Percentiles rank a stretch among this genome's conserved stretches.
Evolutionary conservation across 2,113 vertebrate genomes (phyloP).

Genomic region (Thamnophis sirtalis): DNA sequence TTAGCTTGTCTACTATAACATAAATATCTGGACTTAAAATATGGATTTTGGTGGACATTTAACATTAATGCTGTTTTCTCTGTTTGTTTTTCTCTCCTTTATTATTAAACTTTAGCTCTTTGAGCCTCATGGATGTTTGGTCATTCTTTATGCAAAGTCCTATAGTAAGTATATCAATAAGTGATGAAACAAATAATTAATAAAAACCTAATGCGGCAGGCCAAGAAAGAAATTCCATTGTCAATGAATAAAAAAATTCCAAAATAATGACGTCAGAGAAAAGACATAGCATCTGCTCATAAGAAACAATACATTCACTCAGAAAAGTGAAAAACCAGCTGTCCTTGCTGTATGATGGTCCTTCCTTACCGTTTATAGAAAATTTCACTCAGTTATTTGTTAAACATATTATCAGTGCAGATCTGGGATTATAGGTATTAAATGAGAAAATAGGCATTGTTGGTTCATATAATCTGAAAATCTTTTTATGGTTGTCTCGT

Average conservation of each 20-base stretch:
- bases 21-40: neutral
- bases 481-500: neutral
- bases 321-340: neutral
- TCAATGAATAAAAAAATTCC: neutral
- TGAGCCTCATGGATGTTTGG: neutral
- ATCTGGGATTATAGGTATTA: neutral
- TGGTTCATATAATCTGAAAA: neutral
- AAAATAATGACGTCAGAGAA: neutral
- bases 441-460: neutral
- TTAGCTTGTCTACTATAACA: neutral
- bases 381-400: neutral
- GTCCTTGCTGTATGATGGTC: neutral
- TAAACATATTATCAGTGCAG: neutral
- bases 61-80: neutral
- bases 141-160: neutral
- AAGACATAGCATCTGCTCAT: neutral
- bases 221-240: neutral
- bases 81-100: neutral
- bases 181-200: neutral
- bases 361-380: neutral
- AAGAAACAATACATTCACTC: neutral
- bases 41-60: neutral
- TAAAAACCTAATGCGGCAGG: neutral
- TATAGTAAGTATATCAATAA: neutral
- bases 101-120: neutral